Percentiles rank a stretch among this genome's conserved stretches.
Evolutionary conservation across 1,140 invertebrate genomes (phyloP).

Genomic region (Ceratosolen fusciceps): DNA sequence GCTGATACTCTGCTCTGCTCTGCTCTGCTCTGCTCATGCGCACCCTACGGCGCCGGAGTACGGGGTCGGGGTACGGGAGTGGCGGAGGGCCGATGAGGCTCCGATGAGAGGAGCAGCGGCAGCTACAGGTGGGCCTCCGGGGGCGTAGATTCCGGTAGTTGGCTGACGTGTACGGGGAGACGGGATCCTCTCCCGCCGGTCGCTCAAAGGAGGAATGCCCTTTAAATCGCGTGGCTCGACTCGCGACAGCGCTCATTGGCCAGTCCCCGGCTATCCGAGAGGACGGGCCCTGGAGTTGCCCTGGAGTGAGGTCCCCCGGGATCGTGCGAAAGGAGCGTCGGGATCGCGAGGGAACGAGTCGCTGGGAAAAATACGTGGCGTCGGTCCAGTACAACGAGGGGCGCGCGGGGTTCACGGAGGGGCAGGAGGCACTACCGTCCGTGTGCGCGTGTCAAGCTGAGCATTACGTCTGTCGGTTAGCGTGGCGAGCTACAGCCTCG

Average conservation of each 20-base stretch:
- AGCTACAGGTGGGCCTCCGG: constrained; percentile 11
- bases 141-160: background rate
- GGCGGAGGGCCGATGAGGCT: background rate
- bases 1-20: too few species aligned
- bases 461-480: background rate
- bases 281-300: too few species aligned
- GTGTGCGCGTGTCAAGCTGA: background rate
- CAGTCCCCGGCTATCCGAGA: too few species aligned
- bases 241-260: background rate
- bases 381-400: too few species aligned
- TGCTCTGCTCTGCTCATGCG: background rate
- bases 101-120: background rate
- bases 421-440: background rate
- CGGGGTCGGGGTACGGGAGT: too few species aligned
- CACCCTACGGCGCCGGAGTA: background rate
- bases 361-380: too few species aligned
- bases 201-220: background rate
- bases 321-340: too few species aligned
- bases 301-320: too few species aligned
- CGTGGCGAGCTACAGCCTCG: background rate
- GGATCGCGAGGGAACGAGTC: too few species aligned
- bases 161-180: background rate
- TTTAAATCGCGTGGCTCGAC: background rate
- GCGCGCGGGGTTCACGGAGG: too few species aligned
- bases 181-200: background rate